These are phyloP conservation scores for Scytalopus superciliaris DNA, from an alignment of 2,113 vertebrate genomes.

Conservation along the genomic window DNA sequence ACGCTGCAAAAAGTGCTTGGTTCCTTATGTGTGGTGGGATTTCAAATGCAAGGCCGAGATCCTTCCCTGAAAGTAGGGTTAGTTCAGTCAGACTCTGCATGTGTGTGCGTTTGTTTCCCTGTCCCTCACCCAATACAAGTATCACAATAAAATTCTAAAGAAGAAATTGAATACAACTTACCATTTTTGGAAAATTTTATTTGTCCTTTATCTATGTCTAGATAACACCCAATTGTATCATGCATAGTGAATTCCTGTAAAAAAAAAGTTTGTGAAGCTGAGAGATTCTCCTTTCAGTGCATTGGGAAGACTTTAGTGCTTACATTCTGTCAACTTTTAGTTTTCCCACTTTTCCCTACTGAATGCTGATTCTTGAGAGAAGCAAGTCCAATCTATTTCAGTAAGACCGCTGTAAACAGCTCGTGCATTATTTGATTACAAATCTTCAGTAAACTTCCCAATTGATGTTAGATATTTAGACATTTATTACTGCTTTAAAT, in stretches of 20 bases:
- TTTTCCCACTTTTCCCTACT: not conserved
- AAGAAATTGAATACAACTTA: conserved; percentile 22
- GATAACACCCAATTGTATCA: conserved; percentile 91
- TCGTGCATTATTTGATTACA: not conserved
- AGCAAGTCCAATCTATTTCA: not conserved
- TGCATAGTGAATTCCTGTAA: conserved; percentile 97
- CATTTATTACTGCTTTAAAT: not conserved
- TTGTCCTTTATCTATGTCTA: conserved; percentile 86
- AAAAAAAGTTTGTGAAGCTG: not conserved
- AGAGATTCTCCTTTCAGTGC: not conserved
- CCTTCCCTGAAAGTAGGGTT: conserved; percentile 79
- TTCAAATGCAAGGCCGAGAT: conserved; percentile 93
- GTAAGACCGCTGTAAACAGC: not conserved
- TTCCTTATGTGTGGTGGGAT: conserved; percentile 85
- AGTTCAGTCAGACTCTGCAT: not conserved
- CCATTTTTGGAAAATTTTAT: conserved; percentile 96
- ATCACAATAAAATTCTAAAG: not conserved
- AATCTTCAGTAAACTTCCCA: not conserved
- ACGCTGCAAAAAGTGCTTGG: conserved; percentile 91
- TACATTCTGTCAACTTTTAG: not conserved
- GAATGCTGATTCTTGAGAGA: not conserved
- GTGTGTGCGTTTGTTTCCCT: accelerated
- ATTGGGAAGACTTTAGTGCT: not conserved
- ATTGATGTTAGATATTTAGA: not conserved
- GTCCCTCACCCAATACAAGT: not conserved